Conservation (phyloP, 2,113 vertebrate species). For the Charina bottae region DNA sequence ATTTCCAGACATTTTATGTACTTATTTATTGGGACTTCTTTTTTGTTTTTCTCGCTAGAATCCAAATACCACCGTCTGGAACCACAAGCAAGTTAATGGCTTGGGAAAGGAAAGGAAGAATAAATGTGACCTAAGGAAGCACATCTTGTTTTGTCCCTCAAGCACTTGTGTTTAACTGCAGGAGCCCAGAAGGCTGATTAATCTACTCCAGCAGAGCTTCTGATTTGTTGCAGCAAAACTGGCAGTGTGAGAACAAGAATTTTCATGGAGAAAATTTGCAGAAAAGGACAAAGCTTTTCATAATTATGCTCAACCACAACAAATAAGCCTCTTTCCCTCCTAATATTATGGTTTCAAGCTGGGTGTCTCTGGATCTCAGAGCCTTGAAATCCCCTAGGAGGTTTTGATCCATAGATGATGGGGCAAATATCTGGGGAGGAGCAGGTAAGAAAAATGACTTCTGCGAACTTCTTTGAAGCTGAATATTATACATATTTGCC, state of each 20-base stretch:
- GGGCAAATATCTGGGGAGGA: background rate
- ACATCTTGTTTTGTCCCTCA: too few relatives aligned
- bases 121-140: too few relatives aligned
- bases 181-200: background rate
- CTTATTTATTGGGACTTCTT: too few relatives aligned
- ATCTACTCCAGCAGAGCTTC: background rate
- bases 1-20: too few relatives aligned
- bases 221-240: background rate
- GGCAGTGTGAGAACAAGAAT: background rate
- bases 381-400: background rate
- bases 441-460: background rate
- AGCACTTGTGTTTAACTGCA: background rate
- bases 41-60: too few relatives aligned
- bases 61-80: too few relatives aligned
- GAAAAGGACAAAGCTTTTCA: background rate
- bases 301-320: background rate
- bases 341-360: background rate
- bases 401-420: background rate
- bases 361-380: background rate
- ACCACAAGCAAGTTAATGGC: too few relatives aligned
- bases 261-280: background rate
- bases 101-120: too few relatives aligned
- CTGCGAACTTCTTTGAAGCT: background rate
- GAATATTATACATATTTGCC: background rate
- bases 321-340: background rate